Evolutionary conservation across 2,113 vertebrate genomes (phyloP).

Genomic region (Oostethus manadensis): DNA sequence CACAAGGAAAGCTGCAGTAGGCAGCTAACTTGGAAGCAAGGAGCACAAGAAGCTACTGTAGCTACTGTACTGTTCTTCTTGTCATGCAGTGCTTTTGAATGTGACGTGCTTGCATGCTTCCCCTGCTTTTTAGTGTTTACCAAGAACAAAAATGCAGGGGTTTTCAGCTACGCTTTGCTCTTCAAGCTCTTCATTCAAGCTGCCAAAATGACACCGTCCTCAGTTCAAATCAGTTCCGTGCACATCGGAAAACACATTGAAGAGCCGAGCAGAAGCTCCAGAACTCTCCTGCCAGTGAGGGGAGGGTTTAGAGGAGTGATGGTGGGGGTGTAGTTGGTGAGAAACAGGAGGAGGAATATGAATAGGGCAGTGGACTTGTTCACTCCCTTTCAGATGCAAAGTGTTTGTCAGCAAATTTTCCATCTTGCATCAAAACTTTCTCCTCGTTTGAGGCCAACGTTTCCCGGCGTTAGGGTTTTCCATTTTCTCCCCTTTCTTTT

Average conservation of each 20-base stretch:
- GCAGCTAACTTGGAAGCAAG: no score
- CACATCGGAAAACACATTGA: background rate
- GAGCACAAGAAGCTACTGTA: no score
- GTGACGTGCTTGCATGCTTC: background rate
- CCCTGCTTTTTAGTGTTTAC: background rate
- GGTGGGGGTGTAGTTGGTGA: slow-evolving; percentile 33
- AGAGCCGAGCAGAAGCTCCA: slow-evolving; percentile 42
- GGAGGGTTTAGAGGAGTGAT: slow-evolving; percentile 10
- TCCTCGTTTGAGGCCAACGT: slow-evolving; percentile 11
- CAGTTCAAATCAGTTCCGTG: background rate
- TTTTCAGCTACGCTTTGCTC: background rate
- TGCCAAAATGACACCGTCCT: background rate
- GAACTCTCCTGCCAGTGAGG: slow-evolving; percentile 53
- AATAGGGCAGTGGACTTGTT: slow-evolving; percentile 53
- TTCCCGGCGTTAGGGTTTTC: slow-evolving; percentile 19
- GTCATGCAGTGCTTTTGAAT: background rate
- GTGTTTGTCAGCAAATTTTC: slow-evolving; percentile 35
- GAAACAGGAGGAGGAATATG: slow-evolving; percentile 45
- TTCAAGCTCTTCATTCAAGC: background rate
- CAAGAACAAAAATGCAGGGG: no score
- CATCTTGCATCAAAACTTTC: slow-evolving; percentile 39
- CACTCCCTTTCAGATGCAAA: slow-evolving; percentile 43
- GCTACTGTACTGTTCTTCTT: no score
- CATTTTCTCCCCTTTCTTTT: slow-evolving; percentile 26
- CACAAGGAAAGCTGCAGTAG: no score